Conservation (phyloP, 53 echinoderm and acorn worm species). For the Echinarachnius parma region DNA sequence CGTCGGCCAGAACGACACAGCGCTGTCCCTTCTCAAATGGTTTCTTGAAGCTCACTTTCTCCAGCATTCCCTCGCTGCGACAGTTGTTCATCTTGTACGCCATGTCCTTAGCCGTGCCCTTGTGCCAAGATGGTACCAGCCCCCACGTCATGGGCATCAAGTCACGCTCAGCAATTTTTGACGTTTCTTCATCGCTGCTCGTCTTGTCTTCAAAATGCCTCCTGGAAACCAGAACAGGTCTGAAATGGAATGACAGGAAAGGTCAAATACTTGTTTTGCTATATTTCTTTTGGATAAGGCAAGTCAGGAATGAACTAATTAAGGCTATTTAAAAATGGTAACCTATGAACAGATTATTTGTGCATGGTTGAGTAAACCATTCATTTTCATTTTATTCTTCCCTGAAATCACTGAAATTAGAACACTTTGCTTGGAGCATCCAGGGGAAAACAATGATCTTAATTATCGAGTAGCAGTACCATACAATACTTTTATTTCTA, state of each 20-base stretch:
- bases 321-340: too few species aligned
- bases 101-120: conserved; percentile 66
- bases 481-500: too few species aligned
- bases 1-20: conserved; percentile 94
- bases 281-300: neutral
- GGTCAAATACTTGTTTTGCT: too few species aligned
- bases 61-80: conserved; percentile 79
- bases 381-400: too few species aligned
- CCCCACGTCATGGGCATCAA: conserved; percentile 94
- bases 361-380: too few species aligned
- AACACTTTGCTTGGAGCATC: too few species aligned
- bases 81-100: conserved; percentile 97
- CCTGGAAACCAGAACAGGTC: conserved; percentile 87
- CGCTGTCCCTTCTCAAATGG: conserved; percentile 84
- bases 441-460: too few species aligned
- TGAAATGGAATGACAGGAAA: neutral
- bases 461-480: too few species aligned
- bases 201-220: conserved; percentile 58
- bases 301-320: too few species aligned
- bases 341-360: too few species aligned
- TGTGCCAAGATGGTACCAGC: conserved; percentile 95
- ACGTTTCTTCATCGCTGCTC: neutral
- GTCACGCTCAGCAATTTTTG: conserved; percentile 50
- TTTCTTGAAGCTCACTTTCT: conserved; percentile 75
- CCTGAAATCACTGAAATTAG: too few species aligned